Conservation (phyloP, 1,140 invertebrate species). For the Drosophila biarmipes region DNA sequence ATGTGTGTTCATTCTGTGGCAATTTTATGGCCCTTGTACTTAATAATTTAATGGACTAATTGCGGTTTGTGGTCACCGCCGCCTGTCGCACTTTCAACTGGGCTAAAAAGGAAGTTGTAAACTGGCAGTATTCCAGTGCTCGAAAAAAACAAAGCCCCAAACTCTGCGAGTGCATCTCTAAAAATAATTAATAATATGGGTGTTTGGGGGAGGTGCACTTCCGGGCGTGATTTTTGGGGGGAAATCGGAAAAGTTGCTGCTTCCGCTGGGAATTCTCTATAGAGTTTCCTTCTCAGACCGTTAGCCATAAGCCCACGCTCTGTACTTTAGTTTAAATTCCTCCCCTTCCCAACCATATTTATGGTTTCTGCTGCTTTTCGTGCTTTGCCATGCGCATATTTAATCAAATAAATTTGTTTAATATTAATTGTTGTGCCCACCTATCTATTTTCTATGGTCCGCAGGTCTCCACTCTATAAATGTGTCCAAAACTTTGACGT, state of each 20-base stretch:
- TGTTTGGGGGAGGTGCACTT: slow-evolving; percentile 38
- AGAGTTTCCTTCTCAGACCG: slow-evolving; percentile 43
- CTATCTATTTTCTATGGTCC: slow-evolving; percentile 71
- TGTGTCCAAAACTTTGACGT: slow-evolving; percentile 74
- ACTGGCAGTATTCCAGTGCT: slow-evolving; percentile 17
- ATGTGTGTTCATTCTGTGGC: slow-evolving; percentile 34
- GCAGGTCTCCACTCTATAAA: slow-evolving; percentile 50
- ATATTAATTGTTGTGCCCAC: slow-evolving; percentile 70
- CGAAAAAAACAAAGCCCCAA: slow-evolving; percentile 19
- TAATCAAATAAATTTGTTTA: slow-evolving; percentile 59
- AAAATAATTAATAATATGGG: slow-evolving; percentile 28
- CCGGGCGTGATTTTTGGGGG: slow-evolving; percentile 53
- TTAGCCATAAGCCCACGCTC: slow-evolving; percentile 36
- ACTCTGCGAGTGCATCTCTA: slow-evolving; percentile 12
- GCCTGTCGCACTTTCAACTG: slow-evolving; percentile 61
- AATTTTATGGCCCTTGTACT: slow-evolving; percentile 64
- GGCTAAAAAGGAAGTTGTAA: slow-evolving; percentile 53
- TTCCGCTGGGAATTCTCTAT: slow-evolving; percentile 56
- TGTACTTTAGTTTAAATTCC: slow-evolving; percentile 72
- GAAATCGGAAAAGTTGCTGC: slow-evolving; percentile 51
- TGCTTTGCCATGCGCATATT: slow-evolving; percentile 72
- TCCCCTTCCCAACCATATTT: slow-evolving; percentile 19
- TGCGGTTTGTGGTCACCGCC: slow-evolving; percentile 60
- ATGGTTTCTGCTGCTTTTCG: slow-evolving; percentile 26
- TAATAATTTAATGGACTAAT: slow-evolving; percentile 74